Base-by-base conservation (phyloP, 2,113 vertebrate species). In the Rhodinocichla rosea region DNA sequence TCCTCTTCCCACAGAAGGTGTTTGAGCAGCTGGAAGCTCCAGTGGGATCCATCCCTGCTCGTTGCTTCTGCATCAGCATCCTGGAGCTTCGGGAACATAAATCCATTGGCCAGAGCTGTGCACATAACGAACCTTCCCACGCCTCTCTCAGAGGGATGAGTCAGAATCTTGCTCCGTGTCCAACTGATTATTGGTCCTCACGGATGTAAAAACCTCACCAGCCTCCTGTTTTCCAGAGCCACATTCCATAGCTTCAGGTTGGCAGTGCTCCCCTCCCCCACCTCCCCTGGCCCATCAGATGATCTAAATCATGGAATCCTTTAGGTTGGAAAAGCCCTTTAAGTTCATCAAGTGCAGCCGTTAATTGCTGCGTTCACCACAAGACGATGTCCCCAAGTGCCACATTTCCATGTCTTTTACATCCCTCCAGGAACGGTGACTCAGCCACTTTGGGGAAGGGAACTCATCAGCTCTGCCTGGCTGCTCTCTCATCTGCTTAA, bases 171-270 rank as follows among this genome's bases (percentile, higher is more conserved):
- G 50, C 22, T 45, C n/a, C 0, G 0, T 2, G 1, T 55, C 68
- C 83, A 91, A 16, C 15, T 40, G 21, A 27, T 83, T 62, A 30
- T 69, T 62, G 63, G 33, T 84, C 44, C 28, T 45, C 0, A 0
- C 2, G 81, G 63, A 37, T 32, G 12, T 11, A 10, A 30, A n/a
- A 52, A 12, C 11, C 13, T 32, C 33, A 9, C n/a, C 32, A 26
- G 4, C 15, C 27, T 86, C 33, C 11, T 28, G 2, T 24, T 89
- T 70, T 55, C 32, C 16, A 52, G 23, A 91, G 37, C 27, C 1
- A 0, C 35, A 60, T 82, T 32, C 65, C 10, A 1, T 2, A 9
- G 5, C 0, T 7, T 52, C 2, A 8, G 16, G 2, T 5, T 84
- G 64, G 33, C 40, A n/a, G 30, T 1, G 2, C 27, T 60, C 21